A percentile compares a stretch with the other conserved stretches of the same genome.
Conservation (phyloP, 1,140 invertebrate genomes). For the Holcopasites calliopsidis region DNA sequence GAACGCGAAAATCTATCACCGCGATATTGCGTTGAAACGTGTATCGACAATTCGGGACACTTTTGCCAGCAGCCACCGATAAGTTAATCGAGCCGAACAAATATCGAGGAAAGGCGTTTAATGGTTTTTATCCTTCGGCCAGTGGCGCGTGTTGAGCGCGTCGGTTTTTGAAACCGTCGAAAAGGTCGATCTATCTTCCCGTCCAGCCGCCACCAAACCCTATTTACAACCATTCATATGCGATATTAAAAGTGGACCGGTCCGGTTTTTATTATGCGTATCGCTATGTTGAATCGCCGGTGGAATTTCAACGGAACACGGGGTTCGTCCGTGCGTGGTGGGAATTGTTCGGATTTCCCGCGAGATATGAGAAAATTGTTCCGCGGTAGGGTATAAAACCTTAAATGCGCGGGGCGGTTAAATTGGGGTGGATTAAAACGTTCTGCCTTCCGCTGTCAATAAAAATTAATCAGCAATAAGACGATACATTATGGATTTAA, state of each 20-base stretch:
- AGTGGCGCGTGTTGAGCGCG: conserved; percentile 8
- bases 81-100: conserved; percentile 42
- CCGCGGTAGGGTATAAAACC: too few relatives aligned
- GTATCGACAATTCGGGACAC: conserved; percentile 26
- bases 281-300: neutral
- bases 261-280: conserved; percentile 40
- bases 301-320: neutral
- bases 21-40: conserved; percentile 31
- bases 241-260: conserved; percentile 43
- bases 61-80: conserved; percentile 30
- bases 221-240: conserved; percentile 21
- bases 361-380: too few relatives aligned
- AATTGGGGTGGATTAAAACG: too few relatives aligned
- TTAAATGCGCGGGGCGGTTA: too few relatives aligned
- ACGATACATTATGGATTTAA: too few relatives aligned
- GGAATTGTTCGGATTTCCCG: neutral
- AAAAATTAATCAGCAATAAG: too few relatives aligned
- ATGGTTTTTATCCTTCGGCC: conserved; percentile 31
- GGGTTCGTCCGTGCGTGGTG: neutral
- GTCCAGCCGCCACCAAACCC: neutral
- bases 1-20: neutral
- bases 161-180: neutral
- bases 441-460: too few relatives aligned
- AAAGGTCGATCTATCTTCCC: conserved; percentile 37
- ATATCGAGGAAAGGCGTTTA: conserved; percentile 34